Evolutionary conservation across 2,888 invertebrate genomes (phyloP).

Genomic region (Synergus umbraculus): DNA sequence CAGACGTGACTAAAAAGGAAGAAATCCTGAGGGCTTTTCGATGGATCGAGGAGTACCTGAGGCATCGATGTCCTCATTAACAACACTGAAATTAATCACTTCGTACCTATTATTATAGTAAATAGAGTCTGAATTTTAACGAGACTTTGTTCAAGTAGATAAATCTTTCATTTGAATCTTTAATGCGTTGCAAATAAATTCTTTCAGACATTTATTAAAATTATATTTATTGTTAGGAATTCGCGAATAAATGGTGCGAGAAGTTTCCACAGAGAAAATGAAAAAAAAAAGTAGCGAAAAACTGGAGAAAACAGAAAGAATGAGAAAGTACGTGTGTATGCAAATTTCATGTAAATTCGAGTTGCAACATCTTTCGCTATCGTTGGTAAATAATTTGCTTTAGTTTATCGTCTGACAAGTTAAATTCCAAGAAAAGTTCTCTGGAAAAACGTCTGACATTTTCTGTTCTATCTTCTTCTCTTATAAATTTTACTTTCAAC

Average conservation of each 20-base stretch:
- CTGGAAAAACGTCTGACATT: not conserved
- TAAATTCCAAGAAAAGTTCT: not conserved
- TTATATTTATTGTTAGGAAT: not conserved
- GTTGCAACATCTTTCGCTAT: not conserved
- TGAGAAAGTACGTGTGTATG: not conserved
- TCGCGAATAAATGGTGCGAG: not conserved
- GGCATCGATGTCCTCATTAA: conserved; percentile 81
- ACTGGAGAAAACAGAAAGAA: not conserved
- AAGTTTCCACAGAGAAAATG: not conserved
- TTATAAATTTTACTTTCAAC: not conserved
- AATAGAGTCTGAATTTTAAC: conserved; percentile 23
- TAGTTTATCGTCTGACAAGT: not conserved
- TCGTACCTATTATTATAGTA: conserved; percentile 66
- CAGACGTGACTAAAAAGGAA: conserved; percentile 79
- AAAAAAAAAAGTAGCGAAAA: not conserved
- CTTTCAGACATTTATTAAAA: no score
- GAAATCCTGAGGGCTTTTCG: conserved; percentile 80
- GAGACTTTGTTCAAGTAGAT: not conserved
- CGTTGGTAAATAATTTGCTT: not conserved
- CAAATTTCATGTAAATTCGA: not conserved
- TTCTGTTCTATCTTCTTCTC: not conserved
- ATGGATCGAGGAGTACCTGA: conserved; percentile 78
- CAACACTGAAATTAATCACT: conserved; percentile 79
- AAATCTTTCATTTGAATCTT: no score
- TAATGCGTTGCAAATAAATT: no score